Evolutionary conservation across 2,797 vertebrate species (phyloP), one percentile per base, ranked within the genome.

Genomic region (Rhinella marina): DNA sequence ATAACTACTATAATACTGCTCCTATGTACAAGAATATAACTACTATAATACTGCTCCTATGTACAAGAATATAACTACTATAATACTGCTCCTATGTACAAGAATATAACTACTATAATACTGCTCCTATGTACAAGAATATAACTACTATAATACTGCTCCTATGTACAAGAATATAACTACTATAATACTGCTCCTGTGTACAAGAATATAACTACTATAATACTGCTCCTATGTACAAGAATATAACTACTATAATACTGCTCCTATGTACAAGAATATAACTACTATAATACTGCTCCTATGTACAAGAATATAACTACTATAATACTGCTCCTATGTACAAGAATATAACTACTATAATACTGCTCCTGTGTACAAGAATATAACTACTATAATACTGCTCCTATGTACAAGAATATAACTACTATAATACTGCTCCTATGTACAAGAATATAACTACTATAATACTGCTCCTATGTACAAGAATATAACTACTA

Each of bases 401-500:
- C 68, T 32, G 16, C 68, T 70, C 29, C 27, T 70, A 70, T 32
- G 17, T 70, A 70, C 68, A 70, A 32, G 68, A 70, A 70, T 70
- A 70, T 70, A 70, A 70, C 27, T 68, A 68, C 64, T 70, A 70
- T 70, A 70, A 70, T 29, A 70, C 68, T 70, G 68, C 68, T 32
- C 68, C 68, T 70, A 70, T 70, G 16, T 70, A 70, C 68, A 70
- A 19, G 68, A 70, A 70, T 70, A 41, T 72, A 72, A 72, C 68
- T 72, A 72, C 27, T 41, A 72, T 72, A 68, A 68, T 68, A 68
- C 64, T 68, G 25, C n/a, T 16, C 25, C 64, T 27, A 68, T 68
- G 25, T 68, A 68, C 68, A 72, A 48, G 70, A 73, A 73, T 73
- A 73, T 73, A 73, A 73, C 70, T 73, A 48, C 70, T 73, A 73